Evolutionary conservation across 2,888 invertebrate genomes (phyloP).

Genomic region (Polylopha cassiicola): DNA sequence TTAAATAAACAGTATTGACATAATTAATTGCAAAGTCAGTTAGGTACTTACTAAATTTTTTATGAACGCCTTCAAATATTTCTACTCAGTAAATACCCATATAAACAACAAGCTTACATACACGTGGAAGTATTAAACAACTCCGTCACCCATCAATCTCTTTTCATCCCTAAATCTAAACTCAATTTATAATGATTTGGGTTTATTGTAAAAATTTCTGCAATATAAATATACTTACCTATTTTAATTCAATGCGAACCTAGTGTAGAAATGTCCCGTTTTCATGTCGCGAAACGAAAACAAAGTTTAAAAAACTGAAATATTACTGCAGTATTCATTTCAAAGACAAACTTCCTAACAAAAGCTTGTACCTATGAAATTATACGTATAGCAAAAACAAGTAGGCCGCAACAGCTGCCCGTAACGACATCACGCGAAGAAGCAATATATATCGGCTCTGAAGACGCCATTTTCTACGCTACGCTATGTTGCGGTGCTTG

Average conservation of each 20-base stretch:
- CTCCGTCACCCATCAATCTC: slow-evolving; percentile 53
- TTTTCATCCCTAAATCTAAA: slow-evolving; percentile 55
- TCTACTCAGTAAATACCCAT: too few species aligned
- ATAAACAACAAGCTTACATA: too few species aligned
- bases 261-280: background rate
- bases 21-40: too few species aligned
- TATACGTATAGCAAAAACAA: slow-evolving; percentile 47
- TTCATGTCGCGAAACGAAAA: slow-evolving; percentile 14
- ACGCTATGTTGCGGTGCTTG: slow-evolving; percentile 33
- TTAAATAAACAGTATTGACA: too few species aligned
- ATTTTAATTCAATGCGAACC: too few species aligned
- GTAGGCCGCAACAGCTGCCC: slow-evolving; percentile 63
- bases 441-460: slow-evolving; percentile 71
- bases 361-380: slow-evolving; percentile 31
- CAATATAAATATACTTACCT: too few species aligned
- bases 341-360: slow-evolving; percentile 14
- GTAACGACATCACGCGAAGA: slow-evolving; percentile 73
- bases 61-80: too few species aligned
- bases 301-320: slow-evolving; percentile 16
- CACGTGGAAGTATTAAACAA: too few species aligned
- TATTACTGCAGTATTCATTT: slow-evolving; percentile 19
- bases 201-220: too few species aligned
- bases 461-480: slow-evolving; percentile 63
- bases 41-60: too few species aligned
- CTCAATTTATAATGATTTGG: slow-evolving; percentile 63